A percentile compares a stretch with the other conserved stretches of the same genome.
These are phyloP conservation scores for Papilio demoleus DNA, from an alignment of 2,888 invertebrate species.

Conservation along the genomic window DNA sequence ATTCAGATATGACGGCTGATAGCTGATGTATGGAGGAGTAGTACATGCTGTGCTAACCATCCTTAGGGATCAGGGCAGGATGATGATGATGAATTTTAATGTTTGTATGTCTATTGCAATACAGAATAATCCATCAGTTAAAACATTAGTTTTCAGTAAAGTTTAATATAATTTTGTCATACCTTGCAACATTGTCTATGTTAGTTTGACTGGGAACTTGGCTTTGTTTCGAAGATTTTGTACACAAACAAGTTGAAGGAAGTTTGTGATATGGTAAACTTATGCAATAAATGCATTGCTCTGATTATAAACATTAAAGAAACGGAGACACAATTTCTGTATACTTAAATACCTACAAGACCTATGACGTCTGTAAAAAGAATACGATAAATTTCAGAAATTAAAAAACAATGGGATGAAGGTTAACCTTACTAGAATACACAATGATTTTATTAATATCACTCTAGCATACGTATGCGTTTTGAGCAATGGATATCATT, in stretches of 20 bases:
- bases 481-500: background rate
- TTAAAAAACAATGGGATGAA: too few species aligned
- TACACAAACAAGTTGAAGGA: slow-evolving; percentile 25
- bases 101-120: background rate
- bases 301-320: slow-evolving; percentile 16
- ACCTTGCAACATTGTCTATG: slow-evolving; percentile 31
- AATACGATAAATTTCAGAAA: background rate
- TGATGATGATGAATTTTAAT: background rate
- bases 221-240: slow-evolving; percentile 37
- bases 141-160: slow-evolving; percentile 10
- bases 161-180: slow-evolving; percentile 39
- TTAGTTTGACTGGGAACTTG: slow-evolving; percentile 29
- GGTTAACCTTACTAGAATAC: too few species aligned
- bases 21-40: too few species aligned
- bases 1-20: too few species aligned
- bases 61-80: too few species aligned
- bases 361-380: background rate
- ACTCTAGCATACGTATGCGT: background rate
- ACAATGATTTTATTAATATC: too few species aligned
- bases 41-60: too few species aligned
- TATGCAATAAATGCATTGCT: slow-evolving; percentile 26
- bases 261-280: slow-evolving; percentile 36
- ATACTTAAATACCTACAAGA: background rate
- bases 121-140: slow-evolving; percentile 16
- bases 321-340: background rate